Base-by-base conservation (phyloP, 2,888 invertebrate genomes). In the Leptinotarsa haldemani region DNA sequence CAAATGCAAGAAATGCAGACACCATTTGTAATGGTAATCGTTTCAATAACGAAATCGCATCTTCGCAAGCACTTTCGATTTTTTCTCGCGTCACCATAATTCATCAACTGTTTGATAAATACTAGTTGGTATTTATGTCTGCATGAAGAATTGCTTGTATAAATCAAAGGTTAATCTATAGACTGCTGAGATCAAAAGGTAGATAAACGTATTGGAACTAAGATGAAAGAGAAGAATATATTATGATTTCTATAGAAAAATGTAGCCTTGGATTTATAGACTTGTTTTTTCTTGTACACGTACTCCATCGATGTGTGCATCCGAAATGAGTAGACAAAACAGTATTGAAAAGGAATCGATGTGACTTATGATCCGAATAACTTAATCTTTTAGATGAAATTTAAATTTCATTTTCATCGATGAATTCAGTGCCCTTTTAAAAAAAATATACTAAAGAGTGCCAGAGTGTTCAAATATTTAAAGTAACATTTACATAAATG, bases 71-170 rank as follows among this genome's bases (percentile, higher is more conserved):
- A 65, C 65, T 48, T 61, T 15, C 3, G 61, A 30, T 30, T 40
- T 61, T 61, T 61, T 56, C 18, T 61, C 16, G 61, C 40, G n/a
- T 30, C 40, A 61, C 30, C 25, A 61, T 61, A 25, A 61, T 61
- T 61, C 40, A 61, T 61, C 61, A 40, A 61, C 30, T 40, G 61
- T 61, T 61, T 40, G 58, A 61, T 61, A 61, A 61, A 61, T 61
- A 61, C 25, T 30, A 61, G 61, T 61, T 18, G 61, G 73, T 70
- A 73, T 73, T 73, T 73, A 73, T 73, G 73, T 73, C 73, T 66
- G 61, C 52, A 22, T 70, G 63, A 69, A 70, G 52, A 30, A 70
- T 65, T 61, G 61, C 46, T 58, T 65, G 47, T 56, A 69, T 70
- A 66, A 70, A 73, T 73, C 61, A 61, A 61, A 30, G 25, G 61